These are phyloP conservation scores for Sebastes schlegelii DNA, from an alignment of 2,113 vertebrate species.

Conservation along the genomic window DNA sequence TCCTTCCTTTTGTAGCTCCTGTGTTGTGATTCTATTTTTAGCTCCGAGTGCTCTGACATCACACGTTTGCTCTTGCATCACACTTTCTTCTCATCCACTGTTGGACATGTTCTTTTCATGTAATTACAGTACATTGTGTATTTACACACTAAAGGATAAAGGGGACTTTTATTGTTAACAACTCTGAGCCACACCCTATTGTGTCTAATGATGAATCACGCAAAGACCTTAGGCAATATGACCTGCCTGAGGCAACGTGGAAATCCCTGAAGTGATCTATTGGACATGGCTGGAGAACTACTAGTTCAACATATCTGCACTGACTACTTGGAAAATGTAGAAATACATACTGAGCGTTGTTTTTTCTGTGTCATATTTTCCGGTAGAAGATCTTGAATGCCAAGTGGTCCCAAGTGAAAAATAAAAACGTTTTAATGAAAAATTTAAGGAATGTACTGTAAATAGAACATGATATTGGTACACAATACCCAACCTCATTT, in stretches of 20 bases:
- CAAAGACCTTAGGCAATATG: not conserved
- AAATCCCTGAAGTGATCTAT: not conserved
- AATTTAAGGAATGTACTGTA: not conserved
- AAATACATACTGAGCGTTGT: not conserved
- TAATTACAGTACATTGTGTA: not conserved
- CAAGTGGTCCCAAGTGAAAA: not conserved
- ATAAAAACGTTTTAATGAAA: not conserved
- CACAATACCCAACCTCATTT: not conserved
- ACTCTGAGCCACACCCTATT: not conserved
- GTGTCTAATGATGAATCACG: not conserved
- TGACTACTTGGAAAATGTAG: not conserved
- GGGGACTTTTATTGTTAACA: not conserved
- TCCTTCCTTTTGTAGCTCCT: conserved; percentile 26
- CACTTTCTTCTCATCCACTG: conserved; percentile 13
- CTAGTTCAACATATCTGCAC: not conserved
- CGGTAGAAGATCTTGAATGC: too few species aligned
- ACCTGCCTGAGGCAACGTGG: not conserved
- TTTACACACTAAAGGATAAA: not conserved
- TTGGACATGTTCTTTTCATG: not conserved
- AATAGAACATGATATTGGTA: not conserved
- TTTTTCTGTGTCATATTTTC: not conserved
- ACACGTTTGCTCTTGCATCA: conserved; percentile 55
- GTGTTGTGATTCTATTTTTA: conserved; percentile 63
- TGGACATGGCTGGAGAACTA: not conserved
- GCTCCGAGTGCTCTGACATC: not conserved